phyloP scores from a whole-genome alignment of 1,140 invertebrate genomes.

The Drosophila santomea region DNA sequence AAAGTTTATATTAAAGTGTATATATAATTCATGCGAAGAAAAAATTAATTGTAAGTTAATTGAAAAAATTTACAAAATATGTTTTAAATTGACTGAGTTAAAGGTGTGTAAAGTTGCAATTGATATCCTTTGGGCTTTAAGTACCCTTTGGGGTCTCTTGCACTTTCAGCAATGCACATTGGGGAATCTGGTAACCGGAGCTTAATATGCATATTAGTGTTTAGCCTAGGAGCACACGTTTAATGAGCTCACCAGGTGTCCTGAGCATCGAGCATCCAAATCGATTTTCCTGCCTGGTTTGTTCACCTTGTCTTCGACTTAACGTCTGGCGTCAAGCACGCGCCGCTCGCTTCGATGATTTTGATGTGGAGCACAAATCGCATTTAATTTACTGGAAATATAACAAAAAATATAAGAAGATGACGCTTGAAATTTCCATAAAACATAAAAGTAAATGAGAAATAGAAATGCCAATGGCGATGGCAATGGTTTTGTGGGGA shows the following conservation, averaged over 20 bases:
- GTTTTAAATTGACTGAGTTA: too few relatives aligned
- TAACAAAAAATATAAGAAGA: slow-evolving; percentile 19
- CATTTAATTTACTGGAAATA: slow-evolving; percentile 81
- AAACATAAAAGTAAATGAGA: slow-evolving; percentile 51
- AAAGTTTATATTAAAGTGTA: too few relatives aligned
- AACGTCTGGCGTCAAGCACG: slow-evolving; percentile 40
- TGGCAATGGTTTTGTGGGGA: not conserved
- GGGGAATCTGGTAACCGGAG: not conserved
- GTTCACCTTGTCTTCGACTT: slow-evolving; percentile 35
- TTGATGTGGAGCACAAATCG: slow-evolving; percentile 59
- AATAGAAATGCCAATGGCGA: slow-evolving; percentile 23
- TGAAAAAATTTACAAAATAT: too few relatives aligned
- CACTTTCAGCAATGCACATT: not conserved
- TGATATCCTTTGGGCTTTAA: too few relatives aligned
- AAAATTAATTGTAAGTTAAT: too few relatives aligned
- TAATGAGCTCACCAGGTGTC: slow-evolving; percentile 15
- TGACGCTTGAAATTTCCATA: slow-evolving; percentile 53
- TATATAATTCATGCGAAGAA: too few relatives aligned
- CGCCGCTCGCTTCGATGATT: slow-evolving; percentile 42
- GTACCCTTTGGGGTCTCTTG: not conserved
- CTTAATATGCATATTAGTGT: slow-evolving; percentile 5
- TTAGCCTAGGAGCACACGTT: slow-evolving; percentile 32
- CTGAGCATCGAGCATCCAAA: slow-evolving; percentile 11
- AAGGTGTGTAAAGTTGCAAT: too few relatives aligned
- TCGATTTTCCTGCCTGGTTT: slow-evolving; percentile 38